A percentile compares a stretch with the other conserved stretches of the same genome.
phyloP scores from a whole-genome alignment of 2,113 vertebrate genomes.

The Phalacrocorax aristotelis region DNA sequence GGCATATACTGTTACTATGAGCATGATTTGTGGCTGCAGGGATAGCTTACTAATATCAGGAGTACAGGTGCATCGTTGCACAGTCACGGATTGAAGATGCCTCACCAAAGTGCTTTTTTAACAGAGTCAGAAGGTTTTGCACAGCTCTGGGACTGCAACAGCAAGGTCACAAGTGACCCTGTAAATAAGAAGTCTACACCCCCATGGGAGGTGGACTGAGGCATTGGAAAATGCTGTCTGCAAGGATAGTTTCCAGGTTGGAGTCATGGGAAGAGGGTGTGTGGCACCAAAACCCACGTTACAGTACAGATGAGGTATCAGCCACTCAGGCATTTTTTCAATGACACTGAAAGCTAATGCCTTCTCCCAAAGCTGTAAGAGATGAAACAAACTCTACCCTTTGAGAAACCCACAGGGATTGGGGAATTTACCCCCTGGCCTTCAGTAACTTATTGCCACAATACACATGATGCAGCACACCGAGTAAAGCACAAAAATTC shows the following conservation, averaged over 20 bases:
- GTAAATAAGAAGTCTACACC: background rate
- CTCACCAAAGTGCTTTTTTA: background rate
- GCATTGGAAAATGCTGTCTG: background rate
- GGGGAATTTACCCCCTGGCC: background rate
- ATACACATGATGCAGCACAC: background rate
- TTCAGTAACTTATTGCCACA: fast-evolving
- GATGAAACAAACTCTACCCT: background rate
- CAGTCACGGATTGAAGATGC: background rate
- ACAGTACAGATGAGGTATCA: background rate
- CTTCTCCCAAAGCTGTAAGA: background rate
- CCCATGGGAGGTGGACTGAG: background rate
- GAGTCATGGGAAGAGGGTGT: background rate
- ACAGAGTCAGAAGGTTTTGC: background rate
- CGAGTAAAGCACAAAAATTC: background rate
- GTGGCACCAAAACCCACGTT: background rate
- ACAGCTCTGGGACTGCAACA: background rate
- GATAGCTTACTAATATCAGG: background rate
- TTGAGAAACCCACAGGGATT: background rate
- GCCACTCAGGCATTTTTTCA: background rate
- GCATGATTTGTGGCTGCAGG: background rate
- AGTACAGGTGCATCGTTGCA: background rate
- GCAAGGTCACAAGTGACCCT: background rate
- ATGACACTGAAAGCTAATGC: background rate
- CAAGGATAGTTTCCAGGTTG: background rate
- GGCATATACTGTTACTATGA: background rate